phyloP scores from a whole-genome alignment of 1,140 invertebrate genomes.

The Oryctes rhinoceros region DNA sequence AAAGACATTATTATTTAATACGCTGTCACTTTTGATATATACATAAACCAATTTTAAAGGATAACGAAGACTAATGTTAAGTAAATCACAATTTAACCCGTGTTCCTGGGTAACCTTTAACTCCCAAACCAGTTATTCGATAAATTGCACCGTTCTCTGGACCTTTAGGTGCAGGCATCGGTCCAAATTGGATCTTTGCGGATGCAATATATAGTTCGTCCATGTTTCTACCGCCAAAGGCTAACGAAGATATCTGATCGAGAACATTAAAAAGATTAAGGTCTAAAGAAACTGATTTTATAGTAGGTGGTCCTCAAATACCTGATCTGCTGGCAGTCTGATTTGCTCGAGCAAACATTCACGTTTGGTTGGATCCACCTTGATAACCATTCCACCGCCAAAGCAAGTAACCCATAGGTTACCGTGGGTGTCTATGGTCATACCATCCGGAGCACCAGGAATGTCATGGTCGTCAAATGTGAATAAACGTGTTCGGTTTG shows the following conservation, averaged over 20 bases:
- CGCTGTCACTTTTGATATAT: too few relatives aligned
- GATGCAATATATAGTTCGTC: slow-evolving; percentile 66
- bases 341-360: slow-evolving; percentile 51
- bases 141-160: slow-evolving; percentile 71
- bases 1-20: too few relatives aligned
- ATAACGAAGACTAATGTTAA: background rate
- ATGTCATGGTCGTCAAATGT: slow-evolving; percentile 49
- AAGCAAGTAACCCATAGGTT: slow-evolving; percentile 72
- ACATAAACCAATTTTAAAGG: too few relatives aligned
- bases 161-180: slow-evolving; percentile 64
- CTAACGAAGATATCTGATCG: slow-evolving; percentile 64
- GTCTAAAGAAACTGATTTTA: background rate
- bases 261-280: slow-evolving; percentile 14
- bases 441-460: slow-evolving; percentile 68
- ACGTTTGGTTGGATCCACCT: slow-evolving; percentile 55
- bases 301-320: background rate
- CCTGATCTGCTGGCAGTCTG: slow-evolving; percentile 51
- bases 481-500: slow-evolving; percentile 51
- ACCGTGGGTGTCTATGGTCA: slow-evolving; percentile 72
- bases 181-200: slow-evolving; percentile 50
- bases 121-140: slow-evolving; percentile 70
- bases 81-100: slow-evolving; percentile 36
- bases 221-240: slow-evolving; percentile 68
- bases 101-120: slow-evolving; percentile 61
- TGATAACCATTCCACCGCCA: slow-evolving; percentile 55